Base-by-base conservation (phyloP, 1,140 invertebrate genomes). In the Aphelenchoides besseyi region DNA sequence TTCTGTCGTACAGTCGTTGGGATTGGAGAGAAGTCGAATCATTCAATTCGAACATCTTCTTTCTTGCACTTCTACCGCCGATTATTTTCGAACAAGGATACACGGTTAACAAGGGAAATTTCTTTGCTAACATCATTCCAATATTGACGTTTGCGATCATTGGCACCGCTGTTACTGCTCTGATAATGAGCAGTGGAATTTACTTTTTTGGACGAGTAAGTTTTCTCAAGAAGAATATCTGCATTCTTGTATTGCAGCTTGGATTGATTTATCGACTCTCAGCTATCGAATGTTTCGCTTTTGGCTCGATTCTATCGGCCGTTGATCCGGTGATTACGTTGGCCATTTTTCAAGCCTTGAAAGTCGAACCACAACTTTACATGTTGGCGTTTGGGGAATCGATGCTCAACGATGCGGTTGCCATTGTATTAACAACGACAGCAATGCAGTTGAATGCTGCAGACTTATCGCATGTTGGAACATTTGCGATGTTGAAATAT, bases 361-460 rank as follows among this genome's bases (percentile, higher is more conserved):
- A 94, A 85, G 95, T 98, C 9, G 96, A 98, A 87, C 94, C 97
- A 16, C 97, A 97, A 87, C 87, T 98, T n/a, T 97, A 98, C 88
- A 95, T 96, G 59, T 88, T 98, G 63, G 94, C 98, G 48, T 98
- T 98, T 88, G 96, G 96, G 70, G 96, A 98, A 87, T 95, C 93
- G 87, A 95, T 98, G 23, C 88, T 98, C 3, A 98, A 98, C 86
- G 96, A 98, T 89, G 95, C 95, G 70, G 94, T 98, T 55, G 93
- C 94, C 73, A 94, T 98, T 86, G 94, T 97, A 73, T 88, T 97
- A 61, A 74, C 76, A 23, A 76, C 82, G 5, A 76, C 78, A 5
- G 78, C 74, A 85, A 91, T 48, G 2, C 69, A 79, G 55, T 54
- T 86, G 90, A 89, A 85, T 9, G 36, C 48, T 18, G 90, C 89